These are phyloP conservation scores for Apus apus DNA, from an alignment of 2,113 vertebrate genomes.

Conservation along the genomic window DNA sequence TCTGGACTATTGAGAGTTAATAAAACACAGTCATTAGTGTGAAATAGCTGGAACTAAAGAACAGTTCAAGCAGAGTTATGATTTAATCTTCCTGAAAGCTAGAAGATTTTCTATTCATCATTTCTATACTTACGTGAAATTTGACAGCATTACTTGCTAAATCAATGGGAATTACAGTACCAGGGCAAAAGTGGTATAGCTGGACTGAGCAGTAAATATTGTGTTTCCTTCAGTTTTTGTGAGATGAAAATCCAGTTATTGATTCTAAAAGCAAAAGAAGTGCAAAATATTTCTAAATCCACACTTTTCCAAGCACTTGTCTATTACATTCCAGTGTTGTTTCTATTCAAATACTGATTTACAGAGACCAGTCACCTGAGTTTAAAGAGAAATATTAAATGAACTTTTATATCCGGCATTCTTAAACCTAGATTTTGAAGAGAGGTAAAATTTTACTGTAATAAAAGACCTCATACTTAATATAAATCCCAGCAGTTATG, in stretches of 20 bases:
- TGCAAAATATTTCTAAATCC: neutral
- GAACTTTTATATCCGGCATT: neutral
- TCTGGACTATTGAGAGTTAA: conserved; percentile 12
- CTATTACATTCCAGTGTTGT: neutral
- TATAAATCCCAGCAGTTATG: neutral
- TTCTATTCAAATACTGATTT: neutral
- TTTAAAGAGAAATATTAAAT: neutral
- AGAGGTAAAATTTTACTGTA: neutral
- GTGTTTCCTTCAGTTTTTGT: neutral
- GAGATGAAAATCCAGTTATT: neutral
- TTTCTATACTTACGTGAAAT: conserved; percentile 16
- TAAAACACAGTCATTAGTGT: conserved; percentile 7
- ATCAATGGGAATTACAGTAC: conserved; percentile 7
- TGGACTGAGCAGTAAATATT: neutral
- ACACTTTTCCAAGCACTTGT: neutral
- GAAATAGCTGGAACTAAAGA: conserved; percentile 49
- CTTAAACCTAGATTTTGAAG: neutral
- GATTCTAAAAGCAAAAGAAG: neutral
- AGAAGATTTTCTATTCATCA: conserved; percentile 2
- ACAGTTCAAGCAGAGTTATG: neutral
- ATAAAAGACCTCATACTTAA: neutral
- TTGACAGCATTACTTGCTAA: conserved; percentile 27
- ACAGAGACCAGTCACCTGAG: neutral
- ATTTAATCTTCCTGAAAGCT: conserved; percentile 43
- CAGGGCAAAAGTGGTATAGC: neutral